phyloP scores from a whole-genome alignment of 2,113 vertebrate genomes.

The Monarcha castaneiventris region DNA sequence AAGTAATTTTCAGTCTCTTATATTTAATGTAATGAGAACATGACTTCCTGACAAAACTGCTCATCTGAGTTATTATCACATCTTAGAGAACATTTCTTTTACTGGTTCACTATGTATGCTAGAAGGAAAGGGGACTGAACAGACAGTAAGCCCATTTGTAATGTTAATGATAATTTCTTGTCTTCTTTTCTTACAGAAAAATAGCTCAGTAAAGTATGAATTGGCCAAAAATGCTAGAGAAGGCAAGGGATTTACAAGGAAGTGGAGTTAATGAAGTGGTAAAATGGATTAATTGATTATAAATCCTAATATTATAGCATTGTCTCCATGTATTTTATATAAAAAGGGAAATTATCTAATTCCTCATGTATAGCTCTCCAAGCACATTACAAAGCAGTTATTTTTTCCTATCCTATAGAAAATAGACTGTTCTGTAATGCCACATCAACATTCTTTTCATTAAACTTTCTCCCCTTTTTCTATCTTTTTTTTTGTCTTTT shows the following conservation, averaged over 20 bases:
- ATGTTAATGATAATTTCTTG: neutral
- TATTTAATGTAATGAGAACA: neutral
- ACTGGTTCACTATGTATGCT: neutral
- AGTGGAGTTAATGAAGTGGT: neutral
- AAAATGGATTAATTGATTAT: neutral
- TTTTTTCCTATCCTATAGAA: neutral
- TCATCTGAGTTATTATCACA: neutral
- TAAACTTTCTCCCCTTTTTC: neutral
- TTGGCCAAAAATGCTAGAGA: neutral
- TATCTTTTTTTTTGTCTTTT: neutral
- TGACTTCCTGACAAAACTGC: neutral
- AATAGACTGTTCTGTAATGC: neutral
- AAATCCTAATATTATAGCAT: neutral
- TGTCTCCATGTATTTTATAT: neutral
- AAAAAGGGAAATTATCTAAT: neutral
- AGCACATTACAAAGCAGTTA: neutral
- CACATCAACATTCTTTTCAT: neutral
- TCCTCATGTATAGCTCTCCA: neutral
- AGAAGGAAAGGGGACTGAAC: neutral
- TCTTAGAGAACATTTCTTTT: neutral
- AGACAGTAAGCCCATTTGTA: neutral
- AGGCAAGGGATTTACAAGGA: neutral
- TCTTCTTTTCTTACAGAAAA: neutral
- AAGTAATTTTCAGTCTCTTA: neutral
- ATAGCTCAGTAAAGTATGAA: neutral